These are phyloP conservation scores for Aphelinus certus DNA, from an alignment of 1,140 invertebrate genomes.

Conservation along the genomic window DNA sequence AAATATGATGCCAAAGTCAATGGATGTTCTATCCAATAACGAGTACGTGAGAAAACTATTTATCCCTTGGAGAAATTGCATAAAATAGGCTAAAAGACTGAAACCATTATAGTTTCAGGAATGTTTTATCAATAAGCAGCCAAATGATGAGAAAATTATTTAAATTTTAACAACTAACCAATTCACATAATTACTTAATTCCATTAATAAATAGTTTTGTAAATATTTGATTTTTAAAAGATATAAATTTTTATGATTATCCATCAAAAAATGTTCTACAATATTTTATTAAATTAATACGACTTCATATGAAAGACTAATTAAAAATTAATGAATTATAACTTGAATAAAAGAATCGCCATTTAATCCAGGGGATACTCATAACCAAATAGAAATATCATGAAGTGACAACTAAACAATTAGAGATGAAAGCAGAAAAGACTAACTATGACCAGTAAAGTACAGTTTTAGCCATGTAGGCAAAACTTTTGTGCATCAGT, in stretches of 20 bases:
- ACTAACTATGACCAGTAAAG: slow-evolving; percentile 24
- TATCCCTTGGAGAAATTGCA: not conserved
- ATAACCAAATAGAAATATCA: slow-evolving; percentile 10
- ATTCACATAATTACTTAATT: too few relatives aligned
- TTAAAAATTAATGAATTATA: slow-evolving; percentile 2
- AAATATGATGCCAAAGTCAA: slow-evolving; percentile 26
- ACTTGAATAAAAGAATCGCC: slow-evolving; percentile 32
- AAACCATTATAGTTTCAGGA: not conserved
- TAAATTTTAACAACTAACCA: too few relatives aligned
- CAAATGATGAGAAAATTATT: too few relatives aligned
- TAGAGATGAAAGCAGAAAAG: slow-evolving; percentile 28
- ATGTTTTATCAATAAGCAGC: too few relatives aligned
- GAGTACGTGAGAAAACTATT: not conserved
- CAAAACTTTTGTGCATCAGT: slow-evolving; percentile 59
- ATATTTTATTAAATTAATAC: too few relatives aligned
- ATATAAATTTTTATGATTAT: too few relatives aligned
- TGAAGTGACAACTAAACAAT: slow-evolving; percentile 7
- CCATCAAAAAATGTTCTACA: too few relatives aligned
- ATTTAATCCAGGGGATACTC: slow-evolving; percentile 18
- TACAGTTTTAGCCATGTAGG: slow-evolving; percentile 47
- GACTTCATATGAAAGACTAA: not conserved
- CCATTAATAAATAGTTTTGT: too few relatives aligned
- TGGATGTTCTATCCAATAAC: not conserved
- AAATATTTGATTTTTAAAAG: too few relatives aligned
- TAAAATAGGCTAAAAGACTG: not conserved